Base-by-base conservation (phyloP, 2,888 invertebrate species). In the Arge pagana region DNA sequence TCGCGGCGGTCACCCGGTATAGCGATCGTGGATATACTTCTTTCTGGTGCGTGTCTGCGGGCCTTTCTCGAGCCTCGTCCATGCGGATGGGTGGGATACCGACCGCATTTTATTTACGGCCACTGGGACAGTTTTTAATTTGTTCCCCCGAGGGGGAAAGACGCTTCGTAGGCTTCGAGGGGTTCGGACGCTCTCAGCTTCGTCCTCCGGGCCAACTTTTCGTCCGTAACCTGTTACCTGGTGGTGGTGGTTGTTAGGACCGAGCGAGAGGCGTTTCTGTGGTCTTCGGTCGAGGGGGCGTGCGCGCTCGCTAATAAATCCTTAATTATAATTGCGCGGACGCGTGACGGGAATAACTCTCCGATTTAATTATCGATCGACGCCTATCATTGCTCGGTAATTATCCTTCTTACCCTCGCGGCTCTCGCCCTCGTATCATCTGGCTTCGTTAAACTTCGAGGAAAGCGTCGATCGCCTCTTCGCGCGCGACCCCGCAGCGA, bases 81-180 rank as follows among this genome's bases (percentile, higher is more conserved):
- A 70, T 57, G 64, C 62, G 62, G 67, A 68, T 71, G 71, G 72
- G 69, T 67, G 68, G 73, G 72, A 72, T 74, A 65, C 69, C 68
- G 66, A 61, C 63, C 65, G 64, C 66, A 67, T 69, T 74, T 75
- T 76, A 76, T 76, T 76, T 74, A 76, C 72, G 73, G 70, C 69
- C 70, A 70, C 65, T 74, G 72, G 75, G 76, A 75, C 76, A 76
- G 75, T 76, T 76, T 76, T 75, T 76, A 74, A 76, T 76, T 74
- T 76, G 74, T 73, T 74, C 72, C 67, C 70, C 70, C 68, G 68
- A 16, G 48, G 61, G 63, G 64, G 45, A 60, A 63, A 57, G 56
- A 59, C 57, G 57, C 57, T 48, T 52, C 51, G 55, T 52, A 52
- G 48, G 53, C 23, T 28, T 30, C 48, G 45, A 48, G 54, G 49